Evolutionary conservation across 2,797 vertebrate species (phyloP).

Genomic region (Okamejei kenojei): DNA sequence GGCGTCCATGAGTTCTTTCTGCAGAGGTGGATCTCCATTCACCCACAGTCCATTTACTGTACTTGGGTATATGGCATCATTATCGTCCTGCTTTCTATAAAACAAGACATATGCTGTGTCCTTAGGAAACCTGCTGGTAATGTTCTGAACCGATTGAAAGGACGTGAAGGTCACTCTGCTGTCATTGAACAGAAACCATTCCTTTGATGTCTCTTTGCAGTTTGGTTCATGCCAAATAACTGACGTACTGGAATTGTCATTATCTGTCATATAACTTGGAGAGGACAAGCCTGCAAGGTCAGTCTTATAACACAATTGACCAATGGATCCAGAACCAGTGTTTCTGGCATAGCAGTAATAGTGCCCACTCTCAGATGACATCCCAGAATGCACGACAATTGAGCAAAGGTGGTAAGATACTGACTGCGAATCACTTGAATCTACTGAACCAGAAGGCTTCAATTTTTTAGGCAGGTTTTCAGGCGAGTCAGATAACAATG

Average conservation of each 20-base stretch:
- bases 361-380: conserved; percentile 95
- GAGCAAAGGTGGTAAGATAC: conserved; percentile 83
- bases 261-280: conserved; percentile 50
- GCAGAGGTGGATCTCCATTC: conserved; percentile 82
- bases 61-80: conserved; percentile 47
- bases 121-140: conserved; percentile 93
- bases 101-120: conserved; percentile 95
- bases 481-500: conserved; percentile 56
- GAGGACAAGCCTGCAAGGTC: conserved; percentile 55
- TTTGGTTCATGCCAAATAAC: conserved; percentile 59
- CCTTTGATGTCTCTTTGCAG: conserved; percentile 63
- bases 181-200: conserved; percentile 98
- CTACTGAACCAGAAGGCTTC: conserved; percentile 80
- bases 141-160: conserved; percentile 93
- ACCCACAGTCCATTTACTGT: conserved; percentile 64
- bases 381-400: conserved; percentile 91
- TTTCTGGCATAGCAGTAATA: conserved; percentile 92
- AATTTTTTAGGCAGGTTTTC: conserved; percentile 95
- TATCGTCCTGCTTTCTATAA: conserved; percentile 79
- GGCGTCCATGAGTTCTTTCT: conserved; percentile 95
- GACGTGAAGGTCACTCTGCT: conserved; percentile 95
- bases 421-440: conserved; percentile 55
- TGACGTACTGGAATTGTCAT: conserved; percentile 49
- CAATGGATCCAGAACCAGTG: conserved; percentile 59
- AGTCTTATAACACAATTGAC: conserved; percentile 52